Percentiles rank a stretch among this genome's conserved stretches.
phyloP scores from a whole-genome alignment of 2,888 invertebrate genomes.

The Rhopalosiphum nymphaeae region DNA sequence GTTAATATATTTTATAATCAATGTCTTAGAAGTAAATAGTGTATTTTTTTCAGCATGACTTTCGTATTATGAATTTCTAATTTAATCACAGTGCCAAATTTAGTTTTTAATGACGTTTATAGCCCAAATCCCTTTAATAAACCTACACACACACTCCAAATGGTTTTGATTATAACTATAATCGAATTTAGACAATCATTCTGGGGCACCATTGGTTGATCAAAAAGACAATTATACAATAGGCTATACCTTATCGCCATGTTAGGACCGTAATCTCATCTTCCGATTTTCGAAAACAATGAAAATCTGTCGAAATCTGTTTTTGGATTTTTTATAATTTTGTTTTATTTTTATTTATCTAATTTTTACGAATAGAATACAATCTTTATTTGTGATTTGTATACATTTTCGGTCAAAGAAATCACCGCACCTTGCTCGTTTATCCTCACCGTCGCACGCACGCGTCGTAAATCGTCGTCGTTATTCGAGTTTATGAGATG shows the following conservation, averaged over 20 bases:
- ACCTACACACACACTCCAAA: neutral
- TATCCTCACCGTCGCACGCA: neutral
- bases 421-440: neutral
- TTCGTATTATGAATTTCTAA: neutral
- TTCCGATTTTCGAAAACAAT: neutral
- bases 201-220: neutral
- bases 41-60: neutral
- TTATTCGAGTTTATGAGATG: neutral
- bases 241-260: neutral
- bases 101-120: slow-evolving; percentile 18
- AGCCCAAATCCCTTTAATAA: neutral
- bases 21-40: neutral
- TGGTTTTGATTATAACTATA: neutral
- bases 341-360: neutral
- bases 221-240: neutral
- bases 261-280: neutral
- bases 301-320: neutral
- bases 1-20: slow-evolving; percentile 1
- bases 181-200: neutral
- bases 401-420: neutral
- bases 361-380: neutral
- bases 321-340: neutral
- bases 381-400: neutral
- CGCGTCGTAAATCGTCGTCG: neutral
- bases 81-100: slow-evolving; percentile 9